Percentiles rank a stretch among this genome's conserved stretches.
Evolutionary conservation across 2,113 vertebrate species (phyloP).

Genomic region (Ictidomys tridecemlineatus): DNA sequence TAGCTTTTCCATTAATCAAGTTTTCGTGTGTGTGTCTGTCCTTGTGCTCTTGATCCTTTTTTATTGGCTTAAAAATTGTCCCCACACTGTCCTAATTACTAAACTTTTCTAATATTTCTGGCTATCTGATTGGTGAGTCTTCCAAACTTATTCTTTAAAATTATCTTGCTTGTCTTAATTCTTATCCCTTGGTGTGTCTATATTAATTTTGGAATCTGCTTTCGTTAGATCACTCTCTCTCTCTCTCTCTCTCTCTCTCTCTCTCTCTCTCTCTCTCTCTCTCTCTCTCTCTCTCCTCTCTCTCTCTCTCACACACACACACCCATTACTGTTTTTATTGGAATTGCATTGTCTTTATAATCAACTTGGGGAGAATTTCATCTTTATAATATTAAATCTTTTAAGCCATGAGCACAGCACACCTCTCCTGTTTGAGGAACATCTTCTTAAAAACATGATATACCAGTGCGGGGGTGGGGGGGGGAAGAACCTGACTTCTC

Average conservation of each 20-base stretch:
- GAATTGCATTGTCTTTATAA: conserved; percentile 44
- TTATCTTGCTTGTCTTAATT: background rate
- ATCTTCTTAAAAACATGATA: conserved; percentile 9
- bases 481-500: background rate
- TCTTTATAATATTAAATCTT: conserved; percentile 21
- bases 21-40: background rate
- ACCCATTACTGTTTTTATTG: background rate
- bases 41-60: background rate
- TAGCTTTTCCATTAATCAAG: background rate
- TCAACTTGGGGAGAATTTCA: background rate
- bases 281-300: too few species aligned
- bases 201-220: conserved; percentile 13
- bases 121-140: background rate
- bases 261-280: too few species aligned
- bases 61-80: background rate
- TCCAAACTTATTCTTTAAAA: background rate
- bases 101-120: background rate
- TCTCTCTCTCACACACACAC: background rate
- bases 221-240: background rate
- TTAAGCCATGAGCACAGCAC: background rate
- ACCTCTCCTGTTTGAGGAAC: background rate
- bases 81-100: background rate
- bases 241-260: too few species aligned
- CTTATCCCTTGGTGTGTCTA: background rate
- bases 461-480: background rate